These are phyloP conservation scores for Harpagifer antarcticus DNA, from an alignment of 2,797 vertebrate genomes.

Conservation along the genomic window DNA sequence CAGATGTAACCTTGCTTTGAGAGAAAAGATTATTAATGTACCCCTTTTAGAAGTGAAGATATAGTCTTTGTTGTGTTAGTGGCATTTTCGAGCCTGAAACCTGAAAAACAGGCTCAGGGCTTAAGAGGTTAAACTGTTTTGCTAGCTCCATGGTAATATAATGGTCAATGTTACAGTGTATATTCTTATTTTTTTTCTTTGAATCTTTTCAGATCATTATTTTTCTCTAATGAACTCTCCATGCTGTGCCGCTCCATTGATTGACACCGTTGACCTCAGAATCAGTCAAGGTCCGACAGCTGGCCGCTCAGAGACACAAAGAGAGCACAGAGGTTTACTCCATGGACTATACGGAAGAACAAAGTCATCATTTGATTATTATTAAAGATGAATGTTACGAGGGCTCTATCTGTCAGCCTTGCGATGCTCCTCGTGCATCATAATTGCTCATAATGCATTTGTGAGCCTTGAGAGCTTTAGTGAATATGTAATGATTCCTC, in stretches of 20 bases:
- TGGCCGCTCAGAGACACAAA: constrained; percentile 23
- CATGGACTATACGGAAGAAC: constrained; percentile 45
- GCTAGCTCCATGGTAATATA: background rate
- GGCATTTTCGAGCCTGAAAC: no score
- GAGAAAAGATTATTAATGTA: no score
- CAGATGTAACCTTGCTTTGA: no score
- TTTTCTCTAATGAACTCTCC: constrained; percentile 65
- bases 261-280: constrained; percentile 49
- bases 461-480: constrained; percentile 33
- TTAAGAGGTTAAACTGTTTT: no score
- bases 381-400: constrained; percentile 45
- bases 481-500: constrained; percentile 59
- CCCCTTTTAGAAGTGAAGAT: no score
- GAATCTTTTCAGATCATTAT: constrained; percentile 41
- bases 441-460: constrained; percentile 62
- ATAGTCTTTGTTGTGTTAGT: no score
- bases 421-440: constrained; percentile 50
- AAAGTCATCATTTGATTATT: constrained; percentile 57
- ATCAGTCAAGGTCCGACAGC: constrained; percentile 25
- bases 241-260: constrained; percentile 60
- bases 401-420: constrained; percentile 31
- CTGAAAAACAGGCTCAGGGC: no score
- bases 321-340: constrained; percentile 28
- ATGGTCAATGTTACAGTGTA: constrained; percentile 4
- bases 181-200: constrained; percentile 14